Base-by-base conservation (phyloP, 2,113 vertebrate genomes). In the Nyctibius bracteatus region DNA sequence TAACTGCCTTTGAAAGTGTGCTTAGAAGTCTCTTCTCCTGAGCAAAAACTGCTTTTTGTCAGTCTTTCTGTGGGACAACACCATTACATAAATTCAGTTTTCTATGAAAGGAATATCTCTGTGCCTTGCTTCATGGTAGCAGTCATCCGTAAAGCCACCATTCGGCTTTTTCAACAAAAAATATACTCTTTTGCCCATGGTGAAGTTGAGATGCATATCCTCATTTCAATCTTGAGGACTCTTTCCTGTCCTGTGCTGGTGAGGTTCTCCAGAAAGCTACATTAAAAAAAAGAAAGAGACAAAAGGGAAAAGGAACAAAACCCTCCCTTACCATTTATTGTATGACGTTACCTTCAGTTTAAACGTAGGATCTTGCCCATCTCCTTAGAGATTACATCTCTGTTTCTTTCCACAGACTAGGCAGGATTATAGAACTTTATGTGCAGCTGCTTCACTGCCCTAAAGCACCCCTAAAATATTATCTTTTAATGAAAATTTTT, bases 241-340 rank as follows among this genome's bases (percentile, higher is more conserved):
- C 30, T 55, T 79, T 49, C 8, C 10, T 46, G 1, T 59, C 18
- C 37, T 55, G 7, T 51, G 8, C 13, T 52, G 16, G 31, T 57
- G 10, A 66, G 25, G 7, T 75, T 47, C 47, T 86, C 41, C 58
- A 80, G 62, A 79, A 92, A 82, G 8, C 9, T 33, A 12, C 9
- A 10, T 41, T 74, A 25, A 54, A 71, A 82, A 82, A 30, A 61
- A 33, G 8, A 57, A 46, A 52, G 21, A 10, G 18, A 27, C 22
- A 44, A 81, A 89, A 65, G 12, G 5, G 6, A 41, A 61, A 57
- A 47, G 10, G 18, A 81, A 30, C 5, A 37, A n/a, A 9, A 3
- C 5, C 8, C 7, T 8, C 2, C 5, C 27, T 47, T 19, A 3
- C 3, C 16, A 12, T 39, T 49, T 6, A 5, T 46, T 62, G 9